A percentile compares a stretch with the other conserved stretches of the same genome.
These are phyloP conservation scores for Rhopalosiphum nymphaeae DNA, from an alignment of 2,888 invertebrate species.

Conservation along the genomic window DNA sequence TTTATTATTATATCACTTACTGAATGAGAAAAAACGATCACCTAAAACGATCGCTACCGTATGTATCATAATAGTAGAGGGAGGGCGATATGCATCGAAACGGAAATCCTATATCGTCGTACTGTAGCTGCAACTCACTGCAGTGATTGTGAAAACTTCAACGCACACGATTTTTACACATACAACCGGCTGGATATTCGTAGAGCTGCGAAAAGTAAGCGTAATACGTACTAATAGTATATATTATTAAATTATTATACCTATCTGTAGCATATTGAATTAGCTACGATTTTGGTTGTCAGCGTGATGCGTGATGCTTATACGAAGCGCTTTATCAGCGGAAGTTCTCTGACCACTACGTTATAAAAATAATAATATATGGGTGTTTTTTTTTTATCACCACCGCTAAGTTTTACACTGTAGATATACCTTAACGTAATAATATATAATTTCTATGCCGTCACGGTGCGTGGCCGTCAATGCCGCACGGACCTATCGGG, in stretches of 20 bases:
- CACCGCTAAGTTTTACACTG: neutral
- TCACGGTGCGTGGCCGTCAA: conserved; percentile 34
- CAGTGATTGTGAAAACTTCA: neutral
- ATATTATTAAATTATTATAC: conserved; percentile 26
- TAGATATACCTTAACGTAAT: neutral
- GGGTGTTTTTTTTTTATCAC: neutral
- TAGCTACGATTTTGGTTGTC: neutral
- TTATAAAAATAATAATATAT: neutral
- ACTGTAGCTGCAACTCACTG: neutral
- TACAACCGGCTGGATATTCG: conserved; percentile 15
- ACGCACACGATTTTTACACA: neutral
- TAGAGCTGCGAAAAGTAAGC: neutral
- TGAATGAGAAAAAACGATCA: neutral
- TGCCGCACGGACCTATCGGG: neutral
- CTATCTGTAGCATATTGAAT: neutral
- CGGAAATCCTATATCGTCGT: conserved; percentile 13
- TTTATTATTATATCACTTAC: neutral
- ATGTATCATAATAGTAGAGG: neutral
- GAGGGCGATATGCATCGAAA: neutral
- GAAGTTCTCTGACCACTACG: too few species aligned
- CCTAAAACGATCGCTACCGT: neutral
- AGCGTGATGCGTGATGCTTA: neutral
- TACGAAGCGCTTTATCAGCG: neutral
- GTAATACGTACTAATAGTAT: neutral
- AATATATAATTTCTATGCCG: conserved; percentile 24